Conservation (phyloP, 2,113 vertebrate species). For the Grus americana region DNA sequence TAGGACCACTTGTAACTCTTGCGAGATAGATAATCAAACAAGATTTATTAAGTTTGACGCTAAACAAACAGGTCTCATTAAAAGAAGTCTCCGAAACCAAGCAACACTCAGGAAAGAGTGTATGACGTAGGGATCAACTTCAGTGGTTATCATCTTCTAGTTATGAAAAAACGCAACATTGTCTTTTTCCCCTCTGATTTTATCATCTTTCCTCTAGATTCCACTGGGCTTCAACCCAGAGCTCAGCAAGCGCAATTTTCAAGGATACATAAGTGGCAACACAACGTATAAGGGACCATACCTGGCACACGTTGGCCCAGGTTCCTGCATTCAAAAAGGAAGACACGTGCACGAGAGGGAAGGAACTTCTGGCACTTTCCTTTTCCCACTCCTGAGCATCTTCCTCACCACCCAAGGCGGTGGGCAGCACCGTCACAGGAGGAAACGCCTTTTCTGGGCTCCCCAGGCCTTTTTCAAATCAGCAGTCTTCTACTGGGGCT, state of each 20-base stretch:
- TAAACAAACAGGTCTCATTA: neutral
- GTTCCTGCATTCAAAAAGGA: neutral
- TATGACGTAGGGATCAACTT: neutral
- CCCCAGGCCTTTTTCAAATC: neutral
- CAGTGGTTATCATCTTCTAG: neutral
- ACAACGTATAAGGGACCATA: accelerated
- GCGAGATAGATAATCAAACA: neutral
- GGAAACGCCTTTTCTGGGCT: neutral
- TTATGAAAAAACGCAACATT: neutral
- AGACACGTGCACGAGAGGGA: accelerated
- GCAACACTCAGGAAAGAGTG: neutral
- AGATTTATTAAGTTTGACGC: neutral
- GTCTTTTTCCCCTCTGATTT: neutral
- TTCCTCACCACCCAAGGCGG: neutral
- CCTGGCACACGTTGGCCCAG: neutral
- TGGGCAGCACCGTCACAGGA: neutral
- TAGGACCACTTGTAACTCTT: neutral
- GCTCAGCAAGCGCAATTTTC: neutral
- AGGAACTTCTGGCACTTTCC: neutral
- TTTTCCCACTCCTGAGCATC: neutral
- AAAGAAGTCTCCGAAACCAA: neutral
- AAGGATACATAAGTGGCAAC: neutral
- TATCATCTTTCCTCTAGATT: neutral
- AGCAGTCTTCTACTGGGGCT: neutral
- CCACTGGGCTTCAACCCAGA: neutral